These are phyloP conservation scores for Stylophora pistillata DNA, from an alignment of 64 coral and sea anemone genomes.

Conservation along the genomic window DNA sequence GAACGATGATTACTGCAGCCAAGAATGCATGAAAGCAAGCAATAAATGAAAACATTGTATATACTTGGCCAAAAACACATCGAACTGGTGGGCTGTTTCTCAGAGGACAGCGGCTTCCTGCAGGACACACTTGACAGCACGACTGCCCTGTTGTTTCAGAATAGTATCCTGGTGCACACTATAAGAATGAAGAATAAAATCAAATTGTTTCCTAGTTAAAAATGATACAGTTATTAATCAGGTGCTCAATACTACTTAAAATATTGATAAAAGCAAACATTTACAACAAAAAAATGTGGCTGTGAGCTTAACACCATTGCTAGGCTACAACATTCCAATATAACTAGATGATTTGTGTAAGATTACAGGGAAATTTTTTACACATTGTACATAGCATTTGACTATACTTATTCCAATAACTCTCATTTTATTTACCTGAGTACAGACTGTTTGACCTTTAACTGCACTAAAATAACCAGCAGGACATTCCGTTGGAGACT, in stretches of 20 bases:
- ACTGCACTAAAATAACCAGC: constrained; percentile 70
- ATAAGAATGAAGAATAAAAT: not conserved
- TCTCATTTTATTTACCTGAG: constrained; percentile 41
- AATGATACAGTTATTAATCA: too few species aligned
- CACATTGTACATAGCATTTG: not conserved
- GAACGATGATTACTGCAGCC: not conserved
- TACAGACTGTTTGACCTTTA: constrained; percentile 61
- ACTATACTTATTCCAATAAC: not conserved
- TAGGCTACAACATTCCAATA: too few species aligned
- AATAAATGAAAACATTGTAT: not conserved
- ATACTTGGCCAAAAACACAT: constrained; percentile 80
- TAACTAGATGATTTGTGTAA: too few species aligned
- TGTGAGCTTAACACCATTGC: too few species aligned
- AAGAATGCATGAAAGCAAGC: not conserved
- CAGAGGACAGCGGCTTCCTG: constrained; percentile 75
- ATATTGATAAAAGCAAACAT: not conserved
- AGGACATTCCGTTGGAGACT: constrained; percentile 43
- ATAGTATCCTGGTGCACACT: constrained; percentile 88
- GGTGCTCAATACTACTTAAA: not conserved
- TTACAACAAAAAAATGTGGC: too few species aligned
- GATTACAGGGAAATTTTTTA: too few species aligned
- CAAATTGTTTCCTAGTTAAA: not conserved
- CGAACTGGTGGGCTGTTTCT: constrained; percentile 44
- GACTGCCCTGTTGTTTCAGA: constrained; percentile 27
- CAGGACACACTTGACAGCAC: constrained; percentile 63